Percentiles rank a stretch among this genome's conserved stretches.
Conservation (phyloP, 2,888 invertebrate species). For the Idaea dimidiata region DNA sequence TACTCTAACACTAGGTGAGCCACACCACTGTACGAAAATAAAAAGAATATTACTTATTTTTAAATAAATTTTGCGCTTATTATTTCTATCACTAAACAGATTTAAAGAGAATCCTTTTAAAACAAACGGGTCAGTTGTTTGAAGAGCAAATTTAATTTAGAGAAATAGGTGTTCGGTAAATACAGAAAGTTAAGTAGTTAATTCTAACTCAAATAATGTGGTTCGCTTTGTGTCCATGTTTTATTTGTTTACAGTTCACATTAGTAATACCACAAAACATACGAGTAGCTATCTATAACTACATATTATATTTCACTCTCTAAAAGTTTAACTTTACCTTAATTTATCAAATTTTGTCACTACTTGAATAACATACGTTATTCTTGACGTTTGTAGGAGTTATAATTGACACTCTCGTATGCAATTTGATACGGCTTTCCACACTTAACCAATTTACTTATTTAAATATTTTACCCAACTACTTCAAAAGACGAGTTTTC, state of each 20-base stretch:
- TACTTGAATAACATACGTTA: too few species aligned
- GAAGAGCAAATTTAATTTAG: neutral
- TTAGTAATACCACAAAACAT: neutral
- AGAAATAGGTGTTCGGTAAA: slow-evolving; percentile 1
- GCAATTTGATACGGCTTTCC: too few species aligned
- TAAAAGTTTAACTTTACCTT: too few species aligned
- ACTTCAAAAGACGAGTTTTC: too few species aligned
- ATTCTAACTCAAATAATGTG: neutral
- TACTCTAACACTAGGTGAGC: too few species aligned
- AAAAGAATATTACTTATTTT: neutral
- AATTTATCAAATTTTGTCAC: too few species aligned
- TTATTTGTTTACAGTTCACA: slow-evolving; percentile 1
- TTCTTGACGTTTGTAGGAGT: too few species aligned
- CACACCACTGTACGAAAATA: too few species aligned
- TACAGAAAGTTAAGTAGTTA: neutral
- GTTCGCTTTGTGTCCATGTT: neutral
- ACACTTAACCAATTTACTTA: too few species aligned
- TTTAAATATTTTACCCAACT: too few species aligned
- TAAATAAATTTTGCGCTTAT: neutral
- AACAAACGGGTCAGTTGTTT: neutral
- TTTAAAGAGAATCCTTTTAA: neutral
- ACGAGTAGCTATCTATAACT: neutral
- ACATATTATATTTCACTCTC: too few species aligned
- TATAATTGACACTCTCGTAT: too few species aligned
- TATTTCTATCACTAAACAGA: neutral